These are phyloP conservation scores for Eurytoma adleriae DNA, from an alignment of 2,888 invertebrate genomes.

Conservation along the genomic window DNA sequence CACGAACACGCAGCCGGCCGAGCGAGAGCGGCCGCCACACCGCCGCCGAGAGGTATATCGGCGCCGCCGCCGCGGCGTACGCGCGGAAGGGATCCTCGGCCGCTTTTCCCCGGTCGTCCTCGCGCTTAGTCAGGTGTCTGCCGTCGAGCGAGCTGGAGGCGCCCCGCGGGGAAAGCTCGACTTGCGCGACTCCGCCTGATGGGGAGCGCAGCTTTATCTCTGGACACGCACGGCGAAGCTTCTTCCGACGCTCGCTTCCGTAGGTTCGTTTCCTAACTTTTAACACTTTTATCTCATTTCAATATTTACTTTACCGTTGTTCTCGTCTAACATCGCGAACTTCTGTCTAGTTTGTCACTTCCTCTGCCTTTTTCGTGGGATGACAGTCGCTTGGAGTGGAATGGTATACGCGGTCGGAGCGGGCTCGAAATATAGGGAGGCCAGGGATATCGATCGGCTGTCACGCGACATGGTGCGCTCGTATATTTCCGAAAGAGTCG, in stretches of 20 bases:
- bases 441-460: conserved; percentile 60
- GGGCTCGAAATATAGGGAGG: conserved; percentile 28
- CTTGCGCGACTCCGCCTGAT: too few species aligned
- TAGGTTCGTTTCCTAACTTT: too few species aligned
- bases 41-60: neutral
- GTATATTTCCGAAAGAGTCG: conserved; percentile 57
- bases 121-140: conserved; percentile 70
- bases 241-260: too few species aligned
- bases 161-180: neutral
- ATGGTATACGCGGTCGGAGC: neutral
- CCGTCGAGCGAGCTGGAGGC: conserved; percentile 67
- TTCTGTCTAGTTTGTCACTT: too few species aligned
- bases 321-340: too few species aligned
- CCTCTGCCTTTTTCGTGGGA: too few species aligned
- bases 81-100: conserved; percentile 29
- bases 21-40: conserved; percentile 14
- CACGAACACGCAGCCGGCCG: conserved; percentile 8
- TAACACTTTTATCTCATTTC: too few species aligned
- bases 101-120: conserved; percentile 62
- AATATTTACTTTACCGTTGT: too few species aligned
- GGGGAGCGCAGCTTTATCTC: too few species aligned
- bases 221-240: too few species aligned
- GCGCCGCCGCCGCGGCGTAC: neutral
- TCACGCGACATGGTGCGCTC: conserved; percentile 59
- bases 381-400: too few species aligned